phyloP scores from a whole-genome alignment of 1,140 invertebrate genomes.

The Drosophila ambigua region DNA sequence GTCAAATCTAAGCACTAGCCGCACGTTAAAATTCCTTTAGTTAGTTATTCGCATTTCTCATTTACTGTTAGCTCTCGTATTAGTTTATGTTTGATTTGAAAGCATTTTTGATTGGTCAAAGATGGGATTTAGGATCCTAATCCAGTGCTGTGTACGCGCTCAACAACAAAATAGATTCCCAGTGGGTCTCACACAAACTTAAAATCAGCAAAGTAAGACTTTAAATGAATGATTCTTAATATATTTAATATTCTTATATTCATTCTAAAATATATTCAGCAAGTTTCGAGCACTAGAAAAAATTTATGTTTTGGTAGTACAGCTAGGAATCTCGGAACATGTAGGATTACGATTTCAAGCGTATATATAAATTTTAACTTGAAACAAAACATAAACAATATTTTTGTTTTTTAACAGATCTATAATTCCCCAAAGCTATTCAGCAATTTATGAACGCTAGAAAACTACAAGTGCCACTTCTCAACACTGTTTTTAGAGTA shows the following conservation, averaged over 20 bases:
- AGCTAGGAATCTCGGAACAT: neutral
- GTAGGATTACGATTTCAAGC: neutral
- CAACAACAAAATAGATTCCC: neutral
- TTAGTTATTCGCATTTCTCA: slow-evolving; percentile 8
- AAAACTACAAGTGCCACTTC: neutral
- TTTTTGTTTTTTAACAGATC: neutral
- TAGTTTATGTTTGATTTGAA: slow-evolving; percentile 1
- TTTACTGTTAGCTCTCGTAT: slow-evolving; percentile 15
- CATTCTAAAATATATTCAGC: slow-evolving; percentile 25
- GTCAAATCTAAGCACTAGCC: slow-evolving; percentile 49
- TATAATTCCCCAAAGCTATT: neutral
- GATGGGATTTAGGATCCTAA: neutral
- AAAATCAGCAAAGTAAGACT: no score
- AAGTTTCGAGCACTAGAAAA: slow-evolving; percentile 16
- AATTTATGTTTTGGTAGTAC: slow-evolving; percentile 1
- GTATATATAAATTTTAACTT: neutral
- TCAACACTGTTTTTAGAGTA: no score
- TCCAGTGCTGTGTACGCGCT: slow-evolving; percentile 19
- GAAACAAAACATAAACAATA: neutral
- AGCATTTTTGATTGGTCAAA: slow-evolving; percentile 23
- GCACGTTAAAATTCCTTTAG: slow-evolving; percentile 23
- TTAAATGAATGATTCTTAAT: neutral
- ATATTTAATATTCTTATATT: neutral
- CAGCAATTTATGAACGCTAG: neutral
- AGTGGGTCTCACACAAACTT: no score